phyloP scores from a whole-genome alignment of 2,888 invertebrate species.

The Pyrocoelia pectoralis region DNA sequence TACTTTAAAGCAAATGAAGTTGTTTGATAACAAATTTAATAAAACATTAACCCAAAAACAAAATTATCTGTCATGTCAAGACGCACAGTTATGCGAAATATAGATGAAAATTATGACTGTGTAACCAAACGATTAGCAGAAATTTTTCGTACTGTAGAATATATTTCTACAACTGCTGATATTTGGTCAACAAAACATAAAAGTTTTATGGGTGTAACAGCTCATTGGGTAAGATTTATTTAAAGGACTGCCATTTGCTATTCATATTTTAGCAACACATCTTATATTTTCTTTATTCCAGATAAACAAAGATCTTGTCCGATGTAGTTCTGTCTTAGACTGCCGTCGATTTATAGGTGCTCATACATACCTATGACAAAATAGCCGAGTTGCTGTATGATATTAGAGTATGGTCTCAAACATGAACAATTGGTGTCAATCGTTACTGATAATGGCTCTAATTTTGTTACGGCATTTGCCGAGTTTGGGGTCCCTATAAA shows the following conservation, averaged over 20 bases:
- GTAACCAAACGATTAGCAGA: not conserved
- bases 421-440: not conserved
- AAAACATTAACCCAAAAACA: not conserved
- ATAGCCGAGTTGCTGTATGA: not conserved
- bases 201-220: no score
- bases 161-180: not conserved
- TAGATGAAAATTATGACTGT: not conserved
- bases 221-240: conserved; percentile 1
- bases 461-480: not conserved
- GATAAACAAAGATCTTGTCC: conserved; percentile 1
- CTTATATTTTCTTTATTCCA: conserved; percentile 1
- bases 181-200: no score
- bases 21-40: not conserved
- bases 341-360: conserved; percentile 5
- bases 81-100: not conserved
- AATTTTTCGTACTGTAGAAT: not conserved
- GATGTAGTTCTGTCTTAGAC: not conserved
- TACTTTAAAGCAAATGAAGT: conserved; percentile 3
- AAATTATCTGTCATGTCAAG: not conserved
- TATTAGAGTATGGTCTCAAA: not conserved
- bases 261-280: not conserved
- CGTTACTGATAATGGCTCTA: not conserved
- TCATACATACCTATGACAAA: not conserved
- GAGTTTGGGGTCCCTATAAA: not conserved
- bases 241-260: not conserved